Percentiles rank a stretch among this genome's conserved stretches.
Evolutionary conservation across 2,113 vertebrate genomes (phyloP).

Genomic region (Irena cyanogastra): DNA sequence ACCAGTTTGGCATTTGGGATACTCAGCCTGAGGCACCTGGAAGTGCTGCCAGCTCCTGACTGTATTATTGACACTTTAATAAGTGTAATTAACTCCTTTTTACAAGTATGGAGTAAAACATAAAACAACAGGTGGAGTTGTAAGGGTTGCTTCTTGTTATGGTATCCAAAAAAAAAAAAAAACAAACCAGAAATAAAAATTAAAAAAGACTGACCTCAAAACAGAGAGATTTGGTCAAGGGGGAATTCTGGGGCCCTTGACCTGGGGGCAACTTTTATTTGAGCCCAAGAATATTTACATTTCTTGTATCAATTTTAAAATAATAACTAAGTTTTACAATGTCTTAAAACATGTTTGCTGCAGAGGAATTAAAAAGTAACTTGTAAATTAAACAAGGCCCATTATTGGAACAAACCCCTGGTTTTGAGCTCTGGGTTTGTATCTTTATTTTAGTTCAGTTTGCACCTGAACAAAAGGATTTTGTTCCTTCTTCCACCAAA

Average conservation of each 20-base stretch:
- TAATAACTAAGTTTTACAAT: background rate
- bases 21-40: background rate
- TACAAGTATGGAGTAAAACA: background rate
- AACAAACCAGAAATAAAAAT: background rate
- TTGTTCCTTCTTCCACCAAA: background rate
- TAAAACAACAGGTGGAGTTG: background rate
- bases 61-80: background rate
- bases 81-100: background rate
- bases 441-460: background rate
- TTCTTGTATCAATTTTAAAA: background rate
- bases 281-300: background rate
- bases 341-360: background rate
- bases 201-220: background rate
- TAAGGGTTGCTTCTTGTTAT: background rate
- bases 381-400: background rate
- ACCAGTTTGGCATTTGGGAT: background rate
- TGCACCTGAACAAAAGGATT: background rate
- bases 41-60: background rate
- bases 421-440: background rate
- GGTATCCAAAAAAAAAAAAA: background rate
- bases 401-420: background rate
- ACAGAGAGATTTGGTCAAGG: background rate
- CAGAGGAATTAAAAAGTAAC: background rate
- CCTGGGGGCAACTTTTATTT: background rate
- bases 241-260: background rate